A percentile compares a stretch with the other conserved stretches of the same genome.
phyloP scores from a whole-genome alignment of 2,888 invertebrate genomes.

The Pharmacophagus antenor region DNA sequence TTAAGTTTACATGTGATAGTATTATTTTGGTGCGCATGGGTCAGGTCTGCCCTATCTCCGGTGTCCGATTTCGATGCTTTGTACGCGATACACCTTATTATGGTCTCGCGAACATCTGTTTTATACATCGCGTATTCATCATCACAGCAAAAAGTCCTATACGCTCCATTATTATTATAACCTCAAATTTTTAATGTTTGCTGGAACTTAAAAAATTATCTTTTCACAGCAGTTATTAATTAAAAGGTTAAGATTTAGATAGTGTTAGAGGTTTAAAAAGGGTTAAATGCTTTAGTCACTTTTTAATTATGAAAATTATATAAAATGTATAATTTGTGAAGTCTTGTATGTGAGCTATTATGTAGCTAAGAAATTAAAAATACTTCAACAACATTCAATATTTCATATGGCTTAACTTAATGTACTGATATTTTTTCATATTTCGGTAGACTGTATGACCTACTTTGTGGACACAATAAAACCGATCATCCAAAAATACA shows the following conservation, averaged over 20 bases:
- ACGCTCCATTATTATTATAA: conserved; percentile 52
- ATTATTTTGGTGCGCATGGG: conserved; percentile 56
- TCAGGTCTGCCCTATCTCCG: conserved; percentile 74
- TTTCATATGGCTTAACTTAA: too few species aligned
- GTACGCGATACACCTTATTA: conserved; percentile 79
- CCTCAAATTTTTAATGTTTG: conserved; percentile 32
- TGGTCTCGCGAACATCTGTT: conserved; percentile 76
- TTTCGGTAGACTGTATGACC: conserved; percentile 2
- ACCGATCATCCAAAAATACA: conserved; percentile 15
- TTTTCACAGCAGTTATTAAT: neutral
- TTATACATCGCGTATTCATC: conserved; percentile 62
- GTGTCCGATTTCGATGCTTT: conserved; percentile 79
- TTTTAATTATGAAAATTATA: neutral
- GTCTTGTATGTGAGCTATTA: too few species aligned
- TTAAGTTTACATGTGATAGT: conserved; percentile 44
- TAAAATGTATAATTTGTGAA: neutral
- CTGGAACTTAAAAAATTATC: neutral
- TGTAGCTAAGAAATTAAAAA: too few species aligned
- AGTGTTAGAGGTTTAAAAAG: neutral
- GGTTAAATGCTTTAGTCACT: neutral
- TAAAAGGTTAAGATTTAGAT: conserved; percentile 27
- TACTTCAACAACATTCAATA: too few species aligned
- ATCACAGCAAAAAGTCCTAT: conserved; percentile 58
- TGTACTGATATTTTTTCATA: neutral
- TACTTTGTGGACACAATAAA: conserved; percentile 22